Base-by-base conservation (phyloP, 2,113 vertebrate species). In the Protobothrops flavoviridis region DNA sequence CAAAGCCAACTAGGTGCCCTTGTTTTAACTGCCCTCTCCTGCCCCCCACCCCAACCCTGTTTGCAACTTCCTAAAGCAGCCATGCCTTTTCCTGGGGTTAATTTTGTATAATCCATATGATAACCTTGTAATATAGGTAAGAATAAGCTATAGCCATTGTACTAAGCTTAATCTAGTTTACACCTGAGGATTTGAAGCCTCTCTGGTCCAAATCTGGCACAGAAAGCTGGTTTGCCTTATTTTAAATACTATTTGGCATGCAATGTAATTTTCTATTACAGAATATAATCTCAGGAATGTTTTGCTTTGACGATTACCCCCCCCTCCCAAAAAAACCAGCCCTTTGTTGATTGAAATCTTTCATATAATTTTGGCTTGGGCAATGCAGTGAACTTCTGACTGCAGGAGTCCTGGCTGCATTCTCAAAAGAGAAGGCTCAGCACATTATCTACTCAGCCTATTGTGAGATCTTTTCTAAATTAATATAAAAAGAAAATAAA, bases 401-500 rank as follows among this genome's bases (percentile, higher is more conserved):
- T 94, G 61, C 1, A 0, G 61, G 61, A n/a, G 61, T 93, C 94
- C 55, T 94, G 88, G 69, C 92, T 94, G 55, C 0, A 0, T 59
- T 95, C 61, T 87, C 8, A 29, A 11, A 55, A 92, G 91, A 92
- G 93, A 96, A 96, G 95, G 94, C 93, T 93, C 61, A 93, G 74
- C 91, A 93, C 94, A 91, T 96, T 95, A 94, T 92, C 93, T 93
- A n/a, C 45, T 95, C 96, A 94, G 94, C 92, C 95, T 94, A 61
- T 94, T 94, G 94, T 94, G 95, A 97, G 94, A 96, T 95, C 90
- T 96, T 94, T 57, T 93, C 90, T 92, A 57, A 5, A 12, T 92
- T 95, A 93, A 92, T 59, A 93, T 94, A 94, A 92, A 96, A 94
- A 87, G 43, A 94, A 96, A 96, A 95, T 95, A 95, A 95, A 96